Percentiles rank a stretch among this genome's conserved stretches.
These are phyloP conservation scores for Clarias gariepinus DNA, from an alignment of 2,113 vertebrate species.

Conservation along the genomic window DNA sequence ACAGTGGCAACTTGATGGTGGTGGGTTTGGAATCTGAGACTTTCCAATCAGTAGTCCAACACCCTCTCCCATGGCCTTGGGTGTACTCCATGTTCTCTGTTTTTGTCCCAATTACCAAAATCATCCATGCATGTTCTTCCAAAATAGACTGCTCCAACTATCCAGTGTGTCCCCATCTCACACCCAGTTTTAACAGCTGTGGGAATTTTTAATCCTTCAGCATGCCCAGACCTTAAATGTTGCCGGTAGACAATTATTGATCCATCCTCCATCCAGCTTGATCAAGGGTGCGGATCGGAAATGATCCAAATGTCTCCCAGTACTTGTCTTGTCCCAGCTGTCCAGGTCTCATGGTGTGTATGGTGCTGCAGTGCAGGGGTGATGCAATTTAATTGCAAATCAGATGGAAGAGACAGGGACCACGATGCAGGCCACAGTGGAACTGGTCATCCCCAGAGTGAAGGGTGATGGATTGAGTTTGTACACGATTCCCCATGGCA, in stretches of 20 bases:
- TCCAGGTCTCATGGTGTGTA: conserved; percentile 48
- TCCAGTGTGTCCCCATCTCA: not conserved
- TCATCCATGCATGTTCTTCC: not conserved
- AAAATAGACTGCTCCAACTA: no score
- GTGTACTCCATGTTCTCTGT: not conserved
- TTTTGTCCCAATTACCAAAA: not conserved
- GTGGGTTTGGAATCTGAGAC: no score
- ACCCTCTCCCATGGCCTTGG: not conserved
- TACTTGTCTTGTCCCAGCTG: not conserved
- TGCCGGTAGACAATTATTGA: not conserved
- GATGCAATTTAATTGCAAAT: conserved; percentile 77
- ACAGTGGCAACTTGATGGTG: no score
- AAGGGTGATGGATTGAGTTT: not conserved
- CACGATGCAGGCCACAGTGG: conserved; percentile 52
- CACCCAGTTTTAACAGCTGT: not conserved
- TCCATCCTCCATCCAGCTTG: not conserved
- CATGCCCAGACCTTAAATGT: not conserved
- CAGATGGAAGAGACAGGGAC: conserved; percentile 55
- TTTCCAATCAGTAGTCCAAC: no score
- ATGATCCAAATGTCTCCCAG: conserved; percentile 7
- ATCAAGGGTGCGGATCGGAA: not conserved
- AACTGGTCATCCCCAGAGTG: conserved; percentile 56
- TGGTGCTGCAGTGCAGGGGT: conserved; percentile 53
- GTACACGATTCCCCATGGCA: not conserved
- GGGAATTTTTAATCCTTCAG: not conserved